Evolutionary conservation across 1,140 invertebrate species (phyloP), one percentile per base, ranked within the genome.

Genomic region (Plectrocnemia conspersa): DNA sequence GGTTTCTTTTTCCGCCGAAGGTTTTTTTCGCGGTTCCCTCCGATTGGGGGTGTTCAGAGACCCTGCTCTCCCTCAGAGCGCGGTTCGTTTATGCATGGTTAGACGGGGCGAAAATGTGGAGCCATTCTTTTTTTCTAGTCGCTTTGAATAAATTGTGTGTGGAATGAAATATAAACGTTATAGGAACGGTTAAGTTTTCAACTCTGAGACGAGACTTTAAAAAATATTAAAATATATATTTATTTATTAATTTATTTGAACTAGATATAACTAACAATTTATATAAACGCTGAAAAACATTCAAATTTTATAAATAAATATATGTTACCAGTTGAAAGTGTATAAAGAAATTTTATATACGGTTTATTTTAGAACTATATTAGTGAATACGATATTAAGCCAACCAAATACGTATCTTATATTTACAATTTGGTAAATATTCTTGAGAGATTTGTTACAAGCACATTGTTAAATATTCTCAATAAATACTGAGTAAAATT

Each of bases 71-170:
- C n/a, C n/a, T n/a, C n/a, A n/a, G n/a, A n/a, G n/a, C n/a, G n/a
- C n/a, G n/a, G n/a, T n/a, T 24, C 23, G 29, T 45, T 45, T 45
- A 22, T 24, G 42, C 16, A 45, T 45, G 16, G 16, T 45, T 22
- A 45, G 42, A 21, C 16, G 42, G 42, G 18, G 16, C 11, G 11
- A 41, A 41, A 16, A 13, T 16, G 11, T 18, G 38, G 18, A 16
- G 18, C 18, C 13, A 16, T 32, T 47, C 22, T 45, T 45, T 45
- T 22, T 33, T 33, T 47, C 33, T 32, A 15, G 19, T 40, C 11
- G 15, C 58, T 40, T 42, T 56, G 54, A 60, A 60, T 60, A 53
- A 47, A 60, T 60, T 60, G 54, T 56, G 44, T 19, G 36, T 21
- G 18, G 33, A 38, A 27, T 52, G 47, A 48, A 52, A 27, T 57